Base-by-base conservation (phyloP, 2,888 invertebrate species). In the Tricholauxania praeusta region DNA sequence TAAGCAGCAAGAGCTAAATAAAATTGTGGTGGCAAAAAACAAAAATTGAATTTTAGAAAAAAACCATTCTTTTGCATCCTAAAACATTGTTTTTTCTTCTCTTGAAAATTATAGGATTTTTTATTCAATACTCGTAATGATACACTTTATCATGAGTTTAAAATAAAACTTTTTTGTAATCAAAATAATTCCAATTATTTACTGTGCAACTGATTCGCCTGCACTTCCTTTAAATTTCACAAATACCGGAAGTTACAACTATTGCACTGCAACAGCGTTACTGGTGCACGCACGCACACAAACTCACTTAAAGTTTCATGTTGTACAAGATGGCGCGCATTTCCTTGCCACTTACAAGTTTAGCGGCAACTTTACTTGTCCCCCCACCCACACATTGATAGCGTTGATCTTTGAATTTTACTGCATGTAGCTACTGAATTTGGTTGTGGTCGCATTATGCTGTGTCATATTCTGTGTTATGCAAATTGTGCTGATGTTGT, bases 281-380 rank as follows among this genome's bases (percentile, higher is more conserved):
- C 48, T 49, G 12, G 17, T 6, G 28, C 15, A 28, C 19, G 22
- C 14, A 12, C 28, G 3, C 28, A 28, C 28, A 22, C 53, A 51
- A 68, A 59, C 12, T 59, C 52, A 47, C 12, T 53, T 39, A 39
- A 28, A 32, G 47, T 17, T 47, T 32, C 39, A 10, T 71, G 71
- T 71, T 48, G 71, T 60, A 55, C 71, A 71, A 71, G 73, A 71
- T 73, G 73, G 71, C 71, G 73, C 70, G 65, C 57, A 19, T 39
- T 66, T 65, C 66, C 66, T 51, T 72, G 66, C 49, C 66, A 66
- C 65, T 49, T 65, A 57, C 71, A 57, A 14, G n/a, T 52, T 49
- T 51, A 10, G 7, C 17, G 22, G 17, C 17, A 17, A 15, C 12
- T 62, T 62, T n/a, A 0, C 7, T 32, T 62, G n/a, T n/a, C 39